These are phyloP conservation scores for Hypomecis punctinalis DNA, from an alignment of 2,888 invertebrate species.

Conservation along the genomic window DNA sequence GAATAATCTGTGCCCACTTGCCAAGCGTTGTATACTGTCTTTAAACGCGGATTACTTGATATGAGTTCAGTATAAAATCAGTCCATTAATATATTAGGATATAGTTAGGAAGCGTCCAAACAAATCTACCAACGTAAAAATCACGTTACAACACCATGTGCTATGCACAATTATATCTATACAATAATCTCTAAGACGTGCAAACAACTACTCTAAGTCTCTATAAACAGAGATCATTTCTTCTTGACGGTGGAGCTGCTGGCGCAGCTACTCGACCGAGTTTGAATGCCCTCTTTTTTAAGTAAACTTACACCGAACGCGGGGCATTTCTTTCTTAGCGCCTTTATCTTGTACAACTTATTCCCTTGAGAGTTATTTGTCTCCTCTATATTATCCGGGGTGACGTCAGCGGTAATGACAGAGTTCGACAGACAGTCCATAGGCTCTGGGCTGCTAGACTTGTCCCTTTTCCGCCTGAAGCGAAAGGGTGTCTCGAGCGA, in stretches of 20 bases:
- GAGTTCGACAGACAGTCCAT: slow-evolving; percentile 78
- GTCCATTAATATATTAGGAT: slow-evolving; percentile 54
- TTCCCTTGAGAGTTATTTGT: slow-evolving; percentile 80
- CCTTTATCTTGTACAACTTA: slow-evolving; percentile 80
- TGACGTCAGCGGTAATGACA: slow-evolving; percentile 74
- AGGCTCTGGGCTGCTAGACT: slow-evolving; percentile 77
- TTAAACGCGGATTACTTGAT: slow-evolving; percentile 58
- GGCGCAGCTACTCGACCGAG: slow-evolving; percentile 77
- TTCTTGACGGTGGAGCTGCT: slow-evolving; percentile 76
- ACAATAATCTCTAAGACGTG: slow-evolving; percentile 49
- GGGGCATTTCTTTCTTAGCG: slow-evolving; percentile 77
- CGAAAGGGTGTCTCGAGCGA: slow-evolving; percentile 77
- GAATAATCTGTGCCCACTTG: too few relatives aligned
- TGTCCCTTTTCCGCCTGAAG: slow-evolving; percentile 77
- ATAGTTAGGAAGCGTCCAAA: slow-evolving; percentile 37
- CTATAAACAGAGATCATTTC: slow-evolving; percentile 74
- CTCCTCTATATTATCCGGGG: slow-evolving; percentile 77
- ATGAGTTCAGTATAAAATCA: slow-evolving; percentile 69
- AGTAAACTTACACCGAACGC: slow-evolving; percentile 71
- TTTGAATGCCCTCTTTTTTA: slow-evolving; percentile 79
- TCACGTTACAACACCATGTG: slow-evolving; percentile 52
- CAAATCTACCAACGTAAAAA: slow-evolving; percentile 56
- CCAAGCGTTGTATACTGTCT: slow-evolving; percentile 37
- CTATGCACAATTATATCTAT: slow-evolving; percentile 62
- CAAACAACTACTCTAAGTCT: slow-evolving; percentile 48